Conservation (phyloP, 2,113 vertebrate species). For the Coregonus clupeaformis region DNA sequence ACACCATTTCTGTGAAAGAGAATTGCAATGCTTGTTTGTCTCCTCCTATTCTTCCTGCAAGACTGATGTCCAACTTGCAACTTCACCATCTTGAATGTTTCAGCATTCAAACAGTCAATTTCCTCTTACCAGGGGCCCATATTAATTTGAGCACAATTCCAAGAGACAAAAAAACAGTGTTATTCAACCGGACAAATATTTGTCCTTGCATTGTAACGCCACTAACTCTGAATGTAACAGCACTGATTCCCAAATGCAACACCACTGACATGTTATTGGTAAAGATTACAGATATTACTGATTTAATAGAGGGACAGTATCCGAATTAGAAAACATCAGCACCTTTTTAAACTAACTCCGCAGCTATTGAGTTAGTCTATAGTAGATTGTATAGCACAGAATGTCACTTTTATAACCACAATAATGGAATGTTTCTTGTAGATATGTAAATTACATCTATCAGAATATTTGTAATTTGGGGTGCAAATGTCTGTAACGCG, state of each 20-base stretch:
- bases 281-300: no score
- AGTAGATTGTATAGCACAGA: neutral
- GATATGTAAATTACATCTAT: constrained; percentile 7
- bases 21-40: constrained; percentile 31
- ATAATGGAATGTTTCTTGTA: neutral
- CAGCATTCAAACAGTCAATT: constrained; percentile 20
- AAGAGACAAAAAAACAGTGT: no score
- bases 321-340: no score
- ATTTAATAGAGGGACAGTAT: no score
- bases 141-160: no score
- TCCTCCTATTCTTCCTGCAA: constrained; percentile 2
- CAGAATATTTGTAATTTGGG: no score
- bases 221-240: constrained; percentile 43
- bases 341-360: no score
- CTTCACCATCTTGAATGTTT: constrained; percentile 8
- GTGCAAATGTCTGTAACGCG: no score
- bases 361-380: no score
- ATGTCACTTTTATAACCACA: neutral
- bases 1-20: constrained; percentile 39
- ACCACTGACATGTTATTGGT: no score
- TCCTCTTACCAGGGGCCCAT: no score
- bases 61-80: constrained; percentile 15
- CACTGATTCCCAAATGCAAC: constrained; percentile 21
- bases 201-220: constrained; percentile 19
- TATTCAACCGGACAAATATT: no score